These are phyloP conservation scores for Aythya baeri DNA, from an alignment of 2,113 vertebrate species.

Conservation along the genomic window DNA sequence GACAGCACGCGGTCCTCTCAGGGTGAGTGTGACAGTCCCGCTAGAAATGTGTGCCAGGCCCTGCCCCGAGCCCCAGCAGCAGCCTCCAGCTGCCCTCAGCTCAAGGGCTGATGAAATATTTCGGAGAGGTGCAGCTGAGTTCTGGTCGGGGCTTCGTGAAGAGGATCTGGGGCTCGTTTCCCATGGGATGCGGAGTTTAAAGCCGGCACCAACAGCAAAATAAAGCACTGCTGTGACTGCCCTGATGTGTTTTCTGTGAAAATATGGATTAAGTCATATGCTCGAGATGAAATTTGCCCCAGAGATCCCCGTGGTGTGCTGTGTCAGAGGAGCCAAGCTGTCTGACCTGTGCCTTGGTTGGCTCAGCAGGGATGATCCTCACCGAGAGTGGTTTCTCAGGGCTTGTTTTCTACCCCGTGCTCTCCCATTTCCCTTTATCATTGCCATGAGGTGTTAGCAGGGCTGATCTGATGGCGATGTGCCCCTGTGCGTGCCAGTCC, in stretches of 20 bases:
- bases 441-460: neutral
- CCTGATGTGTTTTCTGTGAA: neutral
- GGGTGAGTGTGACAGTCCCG: conserved; percentile 82
- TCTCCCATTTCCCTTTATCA: neutral
- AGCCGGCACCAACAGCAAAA: neutral
- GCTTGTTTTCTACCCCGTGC: neutral
- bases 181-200: neutral
- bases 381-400: neutral
- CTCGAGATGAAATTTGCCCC: neutral
- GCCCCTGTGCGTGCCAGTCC: neutral
- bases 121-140: neutral
- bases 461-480: neutral
- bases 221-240: neutral
- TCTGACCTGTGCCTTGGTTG: neutral
- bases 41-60: neutral
- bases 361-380: neutral
- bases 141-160: neutral
- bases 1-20: conserved; percentile 92
- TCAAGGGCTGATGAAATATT: neutral
- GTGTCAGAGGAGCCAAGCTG: neutral
- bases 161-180: neutral
- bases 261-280: neutral
- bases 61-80: neutral
- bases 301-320: neutral
- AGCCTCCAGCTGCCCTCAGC: neutral